phyloP scores from a whole-genome alignment of 1,140 invertebrate species.

The Conopomorpha cramerella region DNA sequence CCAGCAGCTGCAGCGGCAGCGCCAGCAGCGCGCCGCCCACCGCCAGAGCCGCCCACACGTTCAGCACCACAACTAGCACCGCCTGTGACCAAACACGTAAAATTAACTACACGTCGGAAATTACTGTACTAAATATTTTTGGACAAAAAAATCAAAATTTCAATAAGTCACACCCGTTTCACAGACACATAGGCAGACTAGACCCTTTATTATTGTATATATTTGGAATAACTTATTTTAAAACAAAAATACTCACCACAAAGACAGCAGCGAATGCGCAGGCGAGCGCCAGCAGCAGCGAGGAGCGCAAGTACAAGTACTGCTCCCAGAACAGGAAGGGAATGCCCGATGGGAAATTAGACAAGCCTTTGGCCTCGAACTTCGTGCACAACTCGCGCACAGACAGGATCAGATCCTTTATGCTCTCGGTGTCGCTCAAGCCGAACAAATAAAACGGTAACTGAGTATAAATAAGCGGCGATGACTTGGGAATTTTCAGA shows the following conservation, averaged over 20 bases:
- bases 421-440: conserved; percentile 79
- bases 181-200: too few species aligned
- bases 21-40: conserved; percentile 74
- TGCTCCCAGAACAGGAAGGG: conserved; percentile 99
- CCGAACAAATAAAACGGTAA: conserved; percentile 92
- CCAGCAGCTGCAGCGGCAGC: conserved; percentile 84
- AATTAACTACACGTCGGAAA: not conserved
- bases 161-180: too few species aligned
- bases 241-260: conserved; percentile 65
- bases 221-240: not conserved
- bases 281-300: conserved; percentile 76
- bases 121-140: not conserved
- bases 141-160: too few species aligned
- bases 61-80: conserved; percentile 75
- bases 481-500: conserved; percentile 91
- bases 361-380: conserved; percentile 86
- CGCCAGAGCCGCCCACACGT: conserved; percentile 81
- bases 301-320: conserved; percentile 84
- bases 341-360: conserved; percentile 95
- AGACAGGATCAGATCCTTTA: conserved; percentile 81
- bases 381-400: conserved; percentile 83
- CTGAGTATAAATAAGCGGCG: conserved; percentile 90
- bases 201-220: too few species aligned
- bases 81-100: conserved; percentile 18
- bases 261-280: conserved; percentile 79